Base-by-base conservation (phyloP, 2,113 vertebrate genomes). In the Dissostichus mawsoni region DNA sequence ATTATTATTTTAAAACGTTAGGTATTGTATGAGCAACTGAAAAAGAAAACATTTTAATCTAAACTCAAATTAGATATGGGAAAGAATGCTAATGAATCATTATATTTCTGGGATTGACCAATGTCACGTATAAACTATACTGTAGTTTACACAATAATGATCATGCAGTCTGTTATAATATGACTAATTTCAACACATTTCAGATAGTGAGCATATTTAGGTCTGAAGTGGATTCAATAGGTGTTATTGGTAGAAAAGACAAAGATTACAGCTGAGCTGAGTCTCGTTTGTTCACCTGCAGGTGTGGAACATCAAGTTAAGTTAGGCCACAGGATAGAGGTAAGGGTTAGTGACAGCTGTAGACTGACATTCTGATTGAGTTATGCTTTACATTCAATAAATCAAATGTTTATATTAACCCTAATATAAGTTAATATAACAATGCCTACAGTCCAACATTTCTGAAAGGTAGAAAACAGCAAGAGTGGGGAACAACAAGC, bases 61-160 rank as follows among this genome's bases (percentile, higher is more conserved):
- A 7, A 16, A 53, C 16, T 10, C 71, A 45, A 58, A 33, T 61
- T 17, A 4, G 51, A 61, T 14, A 29, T 48, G 20, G n/a, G 16
- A 3, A 9, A 3, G 0, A 6, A 69, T 48, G 18, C 7, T 17
- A 6, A 17, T 82, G 55, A 75, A 66, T 82, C 64, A 66, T 36
- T 36, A 36, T 25, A 41, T 41, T 44, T 65, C 1, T 57, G 69
- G 50, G 58, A 69, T 18, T 41, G 63, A n/a, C n/a, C n/a, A 17
- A 61, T 8, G 76, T 76, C 9, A 44, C 29, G 65, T 7, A 52
- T 33, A 12, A 44, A n/a, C 45, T 61, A 11, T 17, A 41, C 10
- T 33, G 18, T 11, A 36, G 29, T 68, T 73, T 74, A 64, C 23
- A 48, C 51, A 79, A 25, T 14, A 51, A 41, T 41, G 36, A 41